Evolutionary conservation across 2,113 vertebrate species (phyloP), one percentile per base, ranked within the genome.

Genomic region (Chloropsis hardwickii): DNA sequence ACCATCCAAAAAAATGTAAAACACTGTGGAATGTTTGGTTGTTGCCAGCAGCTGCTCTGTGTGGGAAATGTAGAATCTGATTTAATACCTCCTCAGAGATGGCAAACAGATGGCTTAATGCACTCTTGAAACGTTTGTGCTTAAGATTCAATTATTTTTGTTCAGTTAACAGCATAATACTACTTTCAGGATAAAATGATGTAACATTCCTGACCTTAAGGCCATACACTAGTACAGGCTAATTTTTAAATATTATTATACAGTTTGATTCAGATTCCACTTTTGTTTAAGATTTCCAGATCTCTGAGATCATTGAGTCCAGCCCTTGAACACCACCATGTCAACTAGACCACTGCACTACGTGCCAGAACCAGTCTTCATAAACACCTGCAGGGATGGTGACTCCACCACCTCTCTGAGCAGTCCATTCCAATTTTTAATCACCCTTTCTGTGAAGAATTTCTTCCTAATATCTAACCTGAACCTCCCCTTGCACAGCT

Each of bases 31-130:
- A 78, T 70, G 51, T 81, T 54, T 94, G 33, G 33, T 47, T 92
- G 29, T 33, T 96, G 23, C 33, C 82, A 89, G 35, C 87, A 94
- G 65, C 33, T 89, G 54, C 35, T 94, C 23, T 60, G 18, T 64
- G 60, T 78, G 21, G 57, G 33, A 81, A 94, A 84, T 0, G 0
- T 64, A 88, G 53, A 71, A 62, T 91, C 86, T 87, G 91, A 84
- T 91, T 95, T 86, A 93, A 90, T 89, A 88, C 19, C 60, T 91
- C 72, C 48, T 91, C 78, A 91, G 78, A 89, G 35, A 71, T 72
- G 35, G 35, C 29, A 87, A 94, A 87, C 92, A 91, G 86, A 91
- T 92, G 92, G 47, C 87, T 95, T 91, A 81, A 92, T n/a, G 39
- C 11, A 81, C 51, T 56, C 61, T 74, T 81, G 48, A 84, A 92